A percentile compares a stretch with the other conserved stretches of the same genome.
Conservation (phyloP, 2,888 invertebrate genomes). For the Andrena dorsata region DNA sequence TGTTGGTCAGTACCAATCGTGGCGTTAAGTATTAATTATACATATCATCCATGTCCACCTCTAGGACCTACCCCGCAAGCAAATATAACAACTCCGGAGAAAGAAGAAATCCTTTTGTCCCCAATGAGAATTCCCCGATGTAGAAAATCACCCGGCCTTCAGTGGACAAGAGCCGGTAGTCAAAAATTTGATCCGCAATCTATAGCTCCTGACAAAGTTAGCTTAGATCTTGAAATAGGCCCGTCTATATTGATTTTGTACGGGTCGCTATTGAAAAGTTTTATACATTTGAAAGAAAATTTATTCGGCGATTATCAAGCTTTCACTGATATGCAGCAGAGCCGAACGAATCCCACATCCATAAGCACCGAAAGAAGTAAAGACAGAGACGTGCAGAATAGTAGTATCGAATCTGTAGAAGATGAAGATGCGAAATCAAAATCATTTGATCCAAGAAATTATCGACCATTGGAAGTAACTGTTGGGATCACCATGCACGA, state of each 20-base stretch:
- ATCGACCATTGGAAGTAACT: constrained; percentile 95
- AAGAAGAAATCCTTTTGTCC: constrained; percentile 95
- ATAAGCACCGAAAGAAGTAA: constrained; percentile 78
- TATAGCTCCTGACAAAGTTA: constrained; percentile 94
- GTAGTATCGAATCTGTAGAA: constrained; percentile 87
- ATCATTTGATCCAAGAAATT: constrained; percentile 94
- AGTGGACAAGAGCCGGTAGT: constrained; percentile 88
- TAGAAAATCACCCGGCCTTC: constrained; percentile 90
- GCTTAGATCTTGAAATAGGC: constrained; percentile 96
- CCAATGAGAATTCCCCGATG: constrained; percentile 95
- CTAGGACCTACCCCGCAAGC: constrained; percentile 95
- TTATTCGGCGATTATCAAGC: constrained; percentile 98
- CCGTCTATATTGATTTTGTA: constrained; percentile 96
- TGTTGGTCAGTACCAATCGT: constrained; percentile 98
- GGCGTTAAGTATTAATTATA: constrained; percentile 95
- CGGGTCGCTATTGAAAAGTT: constrained; percentile 95
- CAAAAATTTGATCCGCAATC: constrained; percentile 95
- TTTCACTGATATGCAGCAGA: constrained; percentile 96
- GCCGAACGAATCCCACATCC: constrained; percentile 85
- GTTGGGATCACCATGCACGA: constrained; percentile 98
- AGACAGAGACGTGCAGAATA: constrained; percentile 82
- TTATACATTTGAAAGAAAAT: constrained; percentile 97
- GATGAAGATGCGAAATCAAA: constrained; percentile 87
- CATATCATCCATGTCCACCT: constrained; percentile 96
- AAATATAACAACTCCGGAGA: constrained; percentile 96